A percentile compares a stretch with the other conserved stretches of the same genome.
Conservation (phyloP, 2,888 invertebrate species). For the Galerucella nymphaeae region DNA sequence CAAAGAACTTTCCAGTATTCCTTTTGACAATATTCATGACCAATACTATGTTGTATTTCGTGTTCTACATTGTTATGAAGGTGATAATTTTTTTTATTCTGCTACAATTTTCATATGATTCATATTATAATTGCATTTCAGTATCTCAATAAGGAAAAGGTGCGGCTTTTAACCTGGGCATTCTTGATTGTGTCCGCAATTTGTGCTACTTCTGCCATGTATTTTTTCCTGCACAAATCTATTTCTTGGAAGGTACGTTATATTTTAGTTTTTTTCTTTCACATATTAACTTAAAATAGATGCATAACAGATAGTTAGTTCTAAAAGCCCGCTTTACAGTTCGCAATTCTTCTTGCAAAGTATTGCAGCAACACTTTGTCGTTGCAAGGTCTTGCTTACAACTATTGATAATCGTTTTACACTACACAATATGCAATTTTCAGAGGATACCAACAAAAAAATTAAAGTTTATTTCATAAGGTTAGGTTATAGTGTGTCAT, state of each 20-base stretch:
- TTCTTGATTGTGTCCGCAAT: constrained; percentile 74
- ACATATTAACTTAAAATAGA: too few relatives aligned
- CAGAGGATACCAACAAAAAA: too few relatives aligned
- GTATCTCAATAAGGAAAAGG: constrained; percentile 74
- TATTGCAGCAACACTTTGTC: too few relatives aligned
- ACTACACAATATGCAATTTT: too few relatives aligned
- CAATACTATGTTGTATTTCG: constrained; percentile 82
- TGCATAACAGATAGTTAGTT: too few relatives aligned
- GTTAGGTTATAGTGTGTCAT: too few relatives aligned
- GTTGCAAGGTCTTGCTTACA: too few relatives aligned
- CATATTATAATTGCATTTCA: constrained; percentile 53
- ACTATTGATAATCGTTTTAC: too few relatives aligned
- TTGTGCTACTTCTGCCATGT: constrained; percentile 76
- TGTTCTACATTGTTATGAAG: constrained; percentile 88
- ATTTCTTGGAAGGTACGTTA: constrained; percentile 74
- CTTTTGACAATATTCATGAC: constrained; percentile 83
- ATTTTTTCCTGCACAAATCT: constrained; percentile 78
- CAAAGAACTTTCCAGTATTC: constrained; percentile 82
- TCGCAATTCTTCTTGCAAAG: too few relatives aligned
- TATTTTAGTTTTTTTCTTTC: background rate
- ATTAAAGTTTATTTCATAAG: too few relatives aligned
- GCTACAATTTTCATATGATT: too few relatives aligned
- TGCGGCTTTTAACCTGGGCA: constrained; percentile 71
- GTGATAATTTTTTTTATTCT: constrained; percentile 60
- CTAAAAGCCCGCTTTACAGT: too few relatives aligned